Conservation (phyloP, 2,797 vertebrate genomes). For the Neolamprologus multifasciatus region DNA sequence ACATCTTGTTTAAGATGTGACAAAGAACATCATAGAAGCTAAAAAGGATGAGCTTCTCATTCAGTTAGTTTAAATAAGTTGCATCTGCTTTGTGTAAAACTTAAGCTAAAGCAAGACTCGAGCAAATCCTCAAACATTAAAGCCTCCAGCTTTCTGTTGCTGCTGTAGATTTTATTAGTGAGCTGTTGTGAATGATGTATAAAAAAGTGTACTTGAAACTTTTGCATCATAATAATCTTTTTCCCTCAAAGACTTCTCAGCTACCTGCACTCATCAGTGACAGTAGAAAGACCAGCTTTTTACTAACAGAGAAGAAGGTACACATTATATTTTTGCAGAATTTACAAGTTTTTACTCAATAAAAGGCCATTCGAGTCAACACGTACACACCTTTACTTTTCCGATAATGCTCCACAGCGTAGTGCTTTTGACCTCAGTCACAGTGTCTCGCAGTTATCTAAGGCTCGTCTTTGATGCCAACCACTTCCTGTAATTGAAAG, state of each 20-base stretch:
- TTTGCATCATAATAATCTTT: background rate
- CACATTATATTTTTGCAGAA: background rate
- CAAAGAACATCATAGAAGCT: background rate
- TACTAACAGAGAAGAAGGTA: background rate
- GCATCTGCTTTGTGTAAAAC: background rate
- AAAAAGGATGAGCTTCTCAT: background rate
- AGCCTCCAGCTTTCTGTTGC: background rate
- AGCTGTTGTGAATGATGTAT: background rate
- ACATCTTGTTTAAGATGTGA: background rate
- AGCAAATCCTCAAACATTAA: background rate
- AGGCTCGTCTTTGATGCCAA: background rate
- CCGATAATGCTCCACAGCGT: background rate
- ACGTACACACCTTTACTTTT: background rate
- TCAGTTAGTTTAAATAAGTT: background rate
- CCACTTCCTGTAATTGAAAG: background rate
- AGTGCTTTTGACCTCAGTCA: background rate
- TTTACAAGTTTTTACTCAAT: background rate
- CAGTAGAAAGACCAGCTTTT: background rate
- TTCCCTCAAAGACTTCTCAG: background rate
- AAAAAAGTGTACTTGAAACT: background rate
- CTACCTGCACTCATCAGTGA: background rate
- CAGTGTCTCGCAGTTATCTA: background rate
- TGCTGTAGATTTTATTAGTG: background rate
- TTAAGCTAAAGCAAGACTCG: background rate
- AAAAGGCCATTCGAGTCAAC: background rate